Evolutionary conservation across 2,888 invertebrate genomes (phyloP).

Genomic region (Ischnus inquisitorius): DNA sequence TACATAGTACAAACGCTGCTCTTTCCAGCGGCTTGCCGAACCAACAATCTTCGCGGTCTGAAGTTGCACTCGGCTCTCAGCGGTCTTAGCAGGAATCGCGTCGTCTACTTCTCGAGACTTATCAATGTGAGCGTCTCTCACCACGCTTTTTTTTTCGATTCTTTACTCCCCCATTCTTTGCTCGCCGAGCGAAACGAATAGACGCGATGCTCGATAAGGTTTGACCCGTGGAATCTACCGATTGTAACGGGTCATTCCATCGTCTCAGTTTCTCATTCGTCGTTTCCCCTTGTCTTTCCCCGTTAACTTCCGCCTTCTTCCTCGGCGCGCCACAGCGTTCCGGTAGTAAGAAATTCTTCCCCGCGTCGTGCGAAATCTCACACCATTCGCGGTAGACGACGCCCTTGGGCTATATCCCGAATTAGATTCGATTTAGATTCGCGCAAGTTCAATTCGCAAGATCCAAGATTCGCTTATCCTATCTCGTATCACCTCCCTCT

Average conservation of each 20-base stretch:
- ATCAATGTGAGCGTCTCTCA: background rate
- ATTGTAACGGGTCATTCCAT: conserved; percentile 5
- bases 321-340: background rate
- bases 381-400: conserved; percentile 12
- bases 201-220: background rate
- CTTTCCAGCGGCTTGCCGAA: too few species aligned
- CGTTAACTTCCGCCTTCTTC: background rate
- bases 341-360: background rate
- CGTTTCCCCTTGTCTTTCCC: background rate
- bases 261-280: conserved; percentile 9
- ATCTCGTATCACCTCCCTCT: background rate
- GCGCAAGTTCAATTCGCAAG: conserved; percentile 36
- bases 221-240: background rate
- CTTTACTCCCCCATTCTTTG: background rate
- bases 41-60: too few species aligned
- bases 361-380: conserved; percentile 11
- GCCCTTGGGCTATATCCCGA: conserved; percentile 9
- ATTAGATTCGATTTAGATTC: conserved; percentile 64
- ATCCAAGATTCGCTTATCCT: conserved; percentile 27
- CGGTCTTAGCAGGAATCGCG: too few species aligned
- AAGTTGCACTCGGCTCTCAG: too few species aligned
- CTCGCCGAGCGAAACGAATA: background rate
- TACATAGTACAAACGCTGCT: too few species aligned
- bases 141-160: background rate
- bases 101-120: background rate